Evolutionary conservation across 2,797 vertebrate genomes (phyloP).

Genomic region (Malurus leucopterus): DNA sequence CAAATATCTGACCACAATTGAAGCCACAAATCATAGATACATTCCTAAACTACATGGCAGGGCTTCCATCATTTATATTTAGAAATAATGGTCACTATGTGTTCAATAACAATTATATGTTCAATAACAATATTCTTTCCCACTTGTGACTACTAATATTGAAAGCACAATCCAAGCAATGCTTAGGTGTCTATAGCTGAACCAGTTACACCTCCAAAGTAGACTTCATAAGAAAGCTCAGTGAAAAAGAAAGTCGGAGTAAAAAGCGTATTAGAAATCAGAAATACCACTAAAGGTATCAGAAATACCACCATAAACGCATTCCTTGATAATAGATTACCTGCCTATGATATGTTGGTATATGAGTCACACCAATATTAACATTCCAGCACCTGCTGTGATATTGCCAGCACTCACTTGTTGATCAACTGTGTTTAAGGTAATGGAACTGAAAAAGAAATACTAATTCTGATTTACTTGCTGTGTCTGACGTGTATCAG

Average conservation of each 20-base stretch:
- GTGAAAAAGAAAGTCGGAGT: background rate
- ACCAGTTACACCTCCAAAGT: background rate
- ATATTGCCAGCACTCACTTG: background rate
- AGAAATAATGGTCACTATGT: background rate
- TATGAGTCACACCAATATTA: background rate
- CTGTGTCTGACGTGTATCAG: background rate
- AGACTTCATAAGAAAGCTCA: background rate
- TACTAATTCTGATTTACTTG: background rate
- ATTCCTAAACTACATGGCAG: background rate
- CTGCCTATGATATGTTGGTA: background rate
- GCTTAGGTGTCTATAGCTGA: background rate
- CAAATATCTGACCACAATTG: background rate
- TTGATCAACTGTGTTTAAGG: background rate
- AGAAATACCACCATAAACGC: background rate
- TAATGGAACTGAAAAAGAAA: background rate
- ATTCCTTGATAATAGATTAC: background rate
- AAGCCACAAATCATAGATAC: background rate
- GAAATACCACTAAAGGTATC: background rate
- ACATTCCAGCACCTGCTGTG: background rate
- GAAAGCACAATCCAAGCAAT: background rate
- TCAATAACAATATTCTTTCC: background rate
- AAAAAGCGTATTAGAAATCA: background rate
- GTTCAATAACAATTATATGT: background rate
- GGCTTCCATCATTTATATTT: background rate
- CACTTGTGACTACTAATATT: background rate